Evolutionary conservation across 2,888 invertebrate genomes (phyloP).

Genomic region (Operophtera brumata): DNA sequence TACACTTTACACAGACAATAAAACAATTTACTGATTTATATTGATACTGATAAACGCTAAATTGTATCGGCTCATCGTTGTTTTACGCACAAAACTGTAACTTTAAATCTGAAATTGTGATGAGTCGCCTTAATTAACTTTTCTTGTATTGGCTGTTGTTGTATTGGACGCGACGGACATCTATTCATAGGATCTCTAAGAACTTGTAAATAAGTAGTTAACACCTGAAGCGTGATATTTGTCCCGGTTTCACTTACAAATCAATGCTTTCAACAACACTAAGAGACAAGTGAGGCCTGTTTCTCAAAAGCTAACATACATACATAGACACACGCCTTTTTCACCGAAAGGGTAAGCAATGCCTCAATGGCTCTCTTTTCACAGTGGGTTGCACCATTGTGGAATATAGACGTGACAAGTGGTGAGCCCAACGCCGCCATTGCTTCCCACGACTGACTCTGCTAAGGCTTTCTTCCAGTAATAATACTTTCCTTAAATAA

Average conservation of each 20-base stretch:
- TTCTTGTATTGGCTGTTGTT: conserved; percentile 2
- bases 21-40: conserved; percentile 38
- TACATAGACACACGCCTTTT: too few species aligned
- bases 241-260: conserved; percentile 22
- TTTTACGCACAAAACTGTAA: conserved; percentile 7
- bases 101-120: conserved; percentile 9
- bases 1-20: conserved; percentile 21
- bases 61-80: conserved; percentile 24
- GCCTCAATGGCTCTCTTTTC: too few species aligned
- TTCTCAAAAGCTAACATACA: too few species aligned
- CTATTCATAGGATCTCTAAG: conserved; percentile 35
- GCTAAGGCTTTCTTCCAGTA: too few species aligned
- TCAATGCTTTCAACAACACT: neutral
- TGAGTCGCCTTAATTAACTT: conserved; percentile 13
- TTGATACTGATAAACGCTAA: conserved; percentile 20
- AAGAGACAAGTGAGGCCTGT: too few species aligned
- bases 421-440: too few species aligned
- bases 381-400: too few species aligned
- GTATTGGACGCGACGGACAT: conserved; percentile 21
- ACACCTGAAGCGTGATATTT: conserved; percentile 17
- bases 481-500: too few species aligned
- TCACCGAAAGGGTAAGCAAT: too few species aligned
- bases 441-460: too few species aligned
- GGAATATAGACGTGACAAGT: too few species aligned
- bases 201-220: conserved; percentile 32